Base-by-base conservation (phyloP, 2,888 invertebrate species). In the Metacarcinus magister region DNA sequence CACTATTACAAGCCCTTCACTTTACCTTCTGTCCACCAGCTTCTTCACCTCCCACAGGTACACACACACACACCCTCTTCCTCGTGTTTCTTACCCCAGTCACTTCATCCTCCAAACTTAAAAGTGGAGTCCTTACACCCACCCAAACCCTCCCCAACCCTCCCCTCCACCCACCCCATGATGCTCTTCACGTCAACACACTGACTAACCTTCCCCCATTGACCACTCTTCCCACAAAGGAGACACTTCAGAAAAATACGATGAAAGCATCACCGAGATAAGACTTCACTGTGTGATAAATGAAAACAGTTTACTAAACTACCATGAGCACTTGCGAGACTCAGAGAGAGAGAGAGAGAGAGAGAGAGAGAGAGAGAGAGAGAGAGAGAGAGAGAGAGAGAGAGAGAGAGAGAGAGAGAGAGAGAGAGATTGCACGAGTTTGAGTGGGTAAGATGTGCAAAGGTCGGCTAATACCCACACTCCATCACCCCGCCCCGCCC, bases 301-400 rank as follows among this genome's bases (percentile, higher is more conserved):
- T 54, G 16, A 13, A 16, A 54, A 54, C 54, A 10, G 54, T 7
- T 54, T 23, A n/a, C 5, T 10, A 67, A 19, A 67, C 23, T 23
- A 19, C 5, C 5, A 60, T n/a, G 16, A 60, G 60, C 5, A 16
- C 28, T 13, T 8, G 4, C 32, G 92, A 32, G 16, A 92, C 16
- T 23, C 43, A 39, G 93, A 93, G 90, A 90, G 90, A 90, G 43
- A 90, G 43, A 90, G 43, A 90, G 89, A 75, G 28, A n/a, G 75
- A 75, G 28, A 75, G 75, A 75, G 28, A 75, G 28, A n/a, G 75
- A 60, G 75, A 75, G 75, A 75, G 89, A 75, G 28, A n/a, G 28
- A 75, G 28, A 75, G 75, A 75, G 28, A 75, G 28, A n/a, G 75
- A 60, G 75, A 75, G 75, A 75, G 89, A 75, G 28, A n/a, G 75